These are phyloP conservation scores for Halichoeres trimaculatus DNA, from an alignment of 2,113 vertebrate genomes.

Conservation along the genomic window DNA sequence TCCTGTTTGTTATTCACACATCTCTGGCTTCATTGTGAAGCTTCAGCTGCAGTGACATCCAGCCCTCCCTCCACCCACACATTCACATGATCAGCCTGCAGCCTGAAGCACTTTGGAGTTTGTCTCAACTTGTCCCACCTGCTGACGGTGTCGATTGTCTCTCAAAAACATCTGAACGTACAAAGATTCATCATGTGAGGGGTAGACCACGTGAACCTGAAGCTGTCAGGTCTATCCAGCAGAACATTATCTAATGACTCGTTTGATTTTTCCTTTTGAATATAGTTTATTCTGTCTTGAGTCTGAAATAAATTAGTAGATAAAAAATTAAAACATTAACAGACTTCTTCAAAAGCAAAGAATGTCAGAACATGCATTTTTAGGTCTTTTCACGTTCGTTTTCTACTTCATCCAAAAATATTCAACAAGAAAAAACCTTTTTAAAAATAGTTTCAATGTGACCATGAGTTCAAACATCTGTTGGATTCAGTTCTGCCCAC, in stretches of 20 bases:
- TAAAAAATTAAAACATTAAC: no score
- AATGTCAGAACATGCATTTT: not conserved
- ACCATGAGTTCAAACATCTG: not conserved
- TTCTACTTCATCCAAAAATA: not conserved
- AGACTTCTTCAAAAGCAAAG: not conserved
- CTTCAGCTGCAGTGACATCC: not conserved
- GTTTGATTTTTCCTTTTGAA: not conserved
- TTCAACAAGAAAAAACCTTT: not conserved
- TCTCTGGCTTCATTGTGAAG: constrained; percentile 43
- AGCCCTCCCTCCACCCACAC: not conserved
- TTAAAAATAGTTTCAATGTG: not conserved
- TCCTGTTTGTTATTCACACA: constrained; percentile 47
- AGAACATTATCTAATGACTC: not conserved
- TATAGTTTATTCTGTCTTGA: not conserved
- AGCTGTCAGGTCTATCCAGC: not conserved
- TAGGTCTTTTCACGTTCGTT: not conserved
- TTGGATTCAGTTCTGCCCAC: not conserved
- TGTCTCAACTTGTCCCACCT: constrained; percentile 29
- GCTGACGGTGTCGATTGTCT: constrained; percentile 5
- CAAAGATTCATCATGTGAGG: not conserved
- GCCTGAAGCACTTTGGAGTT: constrained; percentile 1
- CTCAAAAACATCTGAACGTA: not conserved
- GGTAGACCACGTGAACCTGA: not conserved
- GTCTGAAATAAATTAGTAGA: no score
- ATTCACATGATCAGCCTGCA: constrained; percentile 29